phyloP scores from a whole-genome alignment of 2,113 vertebrate species.

The Electrona antarctica region DNA sequence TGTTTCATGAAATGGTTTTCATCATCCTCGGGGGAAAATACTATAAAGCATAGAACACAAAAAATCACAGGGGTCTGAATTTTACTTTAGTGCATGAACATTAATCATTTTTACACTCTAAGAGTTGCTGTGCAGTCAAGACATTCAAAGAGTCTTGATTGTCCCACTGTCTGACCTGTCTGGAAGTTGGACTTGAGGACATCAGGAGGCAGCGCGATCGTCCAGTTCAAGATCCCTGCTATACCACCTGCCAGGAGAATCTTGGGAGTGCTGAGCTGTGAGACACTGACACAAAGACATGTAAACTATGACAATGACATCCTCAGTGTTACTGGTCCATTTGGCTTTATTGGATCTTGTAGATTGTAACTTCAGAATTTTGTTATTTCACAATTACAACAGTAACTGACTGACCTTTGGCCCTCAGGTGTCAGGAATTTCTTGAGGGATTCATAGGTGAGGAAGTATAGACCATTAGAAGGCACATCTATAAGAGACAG shows the following conservation, averaged over 20 bases:
- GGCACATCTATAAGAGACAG: slow-evolving; percentile 74
- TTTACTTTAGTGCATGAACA: neutral
- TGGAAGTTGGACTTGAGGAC: slow-evolving; percentile 84
- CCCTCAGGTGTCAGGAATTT: slow-evolving; percentile 71
- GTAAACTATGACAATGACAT: neutral
- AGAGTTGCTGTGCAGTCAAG: too few relatives aligned
- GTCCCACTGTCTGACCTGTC: slow-evolving; percentile 65
- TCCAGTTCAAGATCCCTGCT: slow-evolving; percentile 80
- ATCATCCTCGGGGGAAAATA: too few relatives aligned
- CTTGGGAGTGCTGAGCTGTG: slow-evolving; percentile 71
- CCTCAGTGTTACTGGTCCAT: neutral
- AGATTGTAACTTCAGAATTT: neutral
- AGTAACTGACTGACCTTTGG: slow-evolving; percentile 65
- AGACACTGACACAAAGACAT: slow-evolving; percentile 48
- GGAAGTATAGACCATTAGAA: slow-evolving; percentile 79
- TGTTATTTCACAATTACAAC: neutral
- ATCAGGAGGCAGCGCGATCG: slow-evolving; percentile 78
- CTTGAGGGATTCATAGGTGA: slow-evolving; percentile 80
- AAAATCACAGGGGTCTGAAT: neutral
- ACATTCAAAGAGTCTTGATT: too few relatives aligned
- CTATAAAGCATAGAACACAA: too few relatives aligned
- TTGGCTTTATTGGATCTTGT: neutral
- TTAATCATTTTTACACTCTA: too few relatives aligned
- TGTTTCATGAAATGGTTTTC: too few relatives aligned
- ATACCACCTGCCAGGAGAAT: slow-evolving; percentile 77